These are phyloP conservation scores for Malacosoma neustria DNA, from an alignment of 2,888 invertebrate species.

Conservation along the genomic window DNA sequence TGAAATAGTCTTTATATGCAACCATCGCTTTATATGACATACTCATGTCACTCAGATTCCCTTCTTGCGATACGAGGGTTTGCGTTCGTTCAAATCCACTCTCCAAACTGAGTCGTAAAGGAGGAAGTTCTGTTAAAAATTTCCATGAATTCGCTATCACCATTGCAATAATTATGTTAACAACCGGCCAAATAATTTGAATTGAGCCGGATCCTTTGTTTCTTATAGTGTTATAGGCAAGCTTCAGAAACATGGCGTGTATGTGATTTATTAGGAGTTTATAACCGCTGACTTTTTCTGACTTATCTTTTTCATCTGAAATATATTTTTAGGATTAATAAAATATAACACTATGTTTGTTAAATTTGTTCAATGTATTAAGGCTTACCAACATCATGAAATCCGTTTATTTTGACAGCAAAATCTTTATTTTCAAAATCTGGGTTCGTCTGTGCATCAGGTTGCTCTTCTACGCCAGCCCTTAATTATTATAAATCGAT, in stretches of 20 bases:
- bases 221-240: conserved; percentile 48
- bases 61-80: conserved; percentile 40
- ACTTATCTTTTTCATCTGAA: conserved; percentile 40
- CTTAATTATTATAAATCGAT: no score
- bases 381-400: neutral
- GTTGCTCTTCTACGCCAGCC: conserved; percentile 50
- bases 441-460: conserved; percentile 17
- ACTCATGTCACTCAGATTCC: conserved; percentile 30
- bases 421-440: neutral
- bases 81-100: conserved; percentile 49
- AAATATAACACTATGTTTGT: conserved; percentile 5
- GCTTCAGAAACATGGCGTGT: conserved; percentile 60
- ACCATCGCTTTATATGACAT: conserved; percentile 35
- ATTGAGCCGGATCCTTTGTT: conserved; percentile 52
- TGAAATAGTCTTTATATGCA: conserved; percentile 50
- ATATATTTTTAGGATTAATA: conserved; percentile 10
- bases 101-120: conserved; percentile 70
- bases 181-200: conserved; percentile 55
- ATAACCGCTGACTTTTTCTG: conserved; percentile 48
- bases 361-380: conserved; percentile 14
- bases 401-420: neutral
- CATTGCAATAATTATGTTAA: conserved; percentile 58
- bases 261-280: conserved; percentile 52
- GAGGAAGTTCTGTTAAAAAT: conserved; percentile 71
- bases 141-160: conserved; percentile 57